Conservation (phyloP, 1,140 invertebrate genomes). For the Ylistrum balloti region DNA sequence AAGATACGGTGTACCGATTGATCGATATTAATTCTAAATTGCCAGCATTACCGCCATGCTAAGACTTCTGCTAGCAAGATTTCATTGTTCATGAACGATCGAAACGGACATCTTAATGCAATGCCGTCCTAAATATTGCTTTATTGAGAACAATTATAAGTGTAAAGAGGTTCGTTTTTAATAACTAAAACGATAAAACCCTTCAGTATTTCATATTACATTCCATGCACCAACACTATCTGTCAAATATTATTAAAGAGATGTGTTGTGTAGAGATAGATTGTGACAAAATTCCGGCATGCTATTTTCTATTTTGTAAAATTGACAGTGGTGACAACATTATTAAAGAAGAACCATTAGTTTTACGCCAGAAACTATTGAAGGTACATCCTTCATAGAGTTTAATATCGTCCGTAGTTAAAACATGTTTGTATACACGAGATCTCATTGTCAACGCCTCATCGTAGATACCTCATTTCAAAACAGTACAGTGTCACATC, state of each 20-base stretch:
- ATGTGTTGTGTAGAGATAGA: background rate
- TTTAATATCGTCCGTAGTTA: too few relatives aligned
- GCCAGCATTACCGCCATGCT: background rate
- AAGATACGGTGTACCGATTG: background rate
- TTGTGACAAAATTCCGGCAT: background rate
- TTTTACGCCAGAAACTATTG: background rate
- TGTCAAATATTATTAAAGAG: background rate
- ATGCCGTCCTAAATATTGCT: background rate
- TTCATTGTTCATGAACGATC: background rate
- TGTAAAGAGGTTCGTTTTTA: background rate
- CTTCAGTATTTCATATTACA: too few relatives aligned
- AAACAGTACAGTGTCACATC: too few relatives aligned
- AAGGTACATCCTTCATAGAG: too few relatives aligned
- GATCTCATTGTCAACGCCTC: too few relatives aligned
- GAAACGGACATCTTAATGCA: background rate
- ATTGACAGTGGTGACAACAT: background rate
- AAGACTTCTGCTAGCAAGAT: background rate
- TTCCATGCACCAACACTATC: background rate
- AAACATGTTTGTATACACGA: too few relatives aligned
- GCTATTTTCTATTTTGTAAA: background rate
- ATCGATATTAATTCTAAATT: background rate
- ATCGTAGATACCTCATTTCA: too few relatives aligned
- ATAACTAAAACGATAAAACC: background rate
- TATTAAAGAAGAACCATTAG: background rate
- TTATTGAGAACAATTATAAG: slow-evolving; percentile 16